Evolutionary conservation across 1,140 invertebrate species (phyloP).

Genomic region (Heliconius hermathena): DNA sequence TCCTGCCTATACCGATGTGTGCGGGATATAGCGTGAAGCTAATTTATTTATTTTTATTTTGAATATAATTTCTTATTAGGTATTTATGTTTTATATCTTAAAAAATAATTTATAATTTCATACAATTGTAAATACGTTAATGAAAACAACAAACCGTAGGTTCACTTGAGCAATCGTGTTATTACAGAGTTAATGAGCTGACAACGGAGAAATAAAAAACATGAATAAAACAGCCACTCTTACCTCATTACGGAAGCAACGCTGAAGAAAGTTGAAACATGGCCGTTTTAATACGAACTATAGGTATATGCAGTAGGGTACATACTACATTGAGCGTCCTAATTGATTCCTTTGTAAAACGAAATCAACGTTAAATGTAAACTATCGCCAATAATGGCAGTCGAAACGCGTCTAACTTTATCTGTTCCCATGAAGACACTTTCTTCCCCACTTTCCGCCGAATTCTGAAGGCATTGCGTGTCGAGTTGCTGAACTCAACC

Average conservation of each 20-base stretch:
- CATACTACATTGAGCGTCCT: neutral
- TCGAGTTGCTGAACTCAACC: too few species aligned
- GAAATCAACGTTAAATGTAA: neutral
- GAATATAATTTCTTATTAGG: neutral
- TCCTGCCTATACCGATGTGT: too few species aligned
- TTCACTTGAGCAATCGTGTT: constrained; percentile 3
- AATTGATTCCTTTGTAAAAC: neutral
- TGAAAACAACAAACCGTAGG: neutral
- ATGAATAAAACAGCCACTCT: constrained; percentile 28
- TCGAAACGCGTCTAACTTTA: too few species aligned
- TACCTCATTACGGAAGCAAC: constrained; percentile 33
- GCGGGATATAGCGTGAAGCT: too few species aligned
- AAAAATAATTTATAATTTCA: neutral
- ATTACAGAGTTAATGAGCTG: constrained; percentile 31
- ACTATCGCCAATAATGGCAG: neutral
- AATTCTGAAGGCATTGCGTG: too few species aligned
- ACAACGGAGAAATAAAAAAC: constrained; percentile 27
- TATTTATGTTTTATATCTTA: neutral
- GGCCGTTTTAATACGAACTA: constrained; percentile 18
- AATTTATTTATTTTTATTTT: neutral
- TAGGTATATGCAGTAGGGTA: neutral
- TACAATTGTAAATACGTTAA: constrained; percentile 3
- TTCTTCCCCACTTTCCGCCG: too few species aligned
- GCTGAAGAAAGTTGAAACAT: constrained; percentile 31
- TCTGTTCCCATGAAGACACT: too few species aligned